Percentiles rank a stretch among this genome's conserved stretches.
phyloP scores from a whole-genome alignment of 2,113 vertebrate genomes.

The Melanerpes aurifrons region DNA sequence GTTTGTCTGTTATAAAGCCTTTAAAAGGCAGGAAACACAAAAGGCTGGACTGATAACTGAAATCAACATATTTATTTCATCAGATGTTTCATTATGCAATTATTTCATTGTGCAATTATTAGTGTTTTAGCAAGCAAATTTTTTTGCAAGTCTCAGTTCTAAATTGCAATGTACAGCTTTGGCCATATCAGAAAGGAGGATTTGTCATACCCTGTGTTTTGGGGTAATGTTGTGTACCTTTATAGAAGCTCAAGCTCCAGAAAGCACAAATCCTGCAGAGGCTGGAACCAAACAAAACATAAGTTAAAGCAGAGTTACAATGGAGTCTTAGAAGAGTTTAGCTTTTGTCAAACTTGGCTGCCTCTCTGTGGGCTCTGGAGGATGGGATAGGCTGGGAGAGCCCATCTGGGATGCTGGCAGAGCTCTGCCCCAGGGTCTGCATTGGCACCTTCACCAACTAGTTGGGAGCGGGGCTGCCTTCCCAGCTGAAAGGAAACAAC shows the following conservation, averaged over 20 bases:
- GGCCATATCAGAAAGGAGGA: not conserved
- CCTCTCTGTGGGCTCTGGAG: accelerated
- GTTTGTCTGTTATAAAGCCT: not conserved
- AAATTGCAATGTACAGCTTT: not conserved
- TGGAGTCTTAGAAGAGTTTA: not conserved
- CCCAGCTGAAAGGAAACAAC: accelerated
- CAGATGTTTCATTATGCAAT: not conserved
- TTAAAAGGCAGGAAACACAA: not conserved
- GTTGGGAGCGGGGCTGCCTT: accelerated
- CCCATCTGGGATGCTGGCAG: not conserved
- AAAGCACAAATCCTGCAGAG: not conserved
- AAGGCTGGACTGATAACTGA: not conserved
- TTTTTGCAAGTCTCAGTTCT: not conserved
- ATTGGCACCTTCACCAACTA: accelerated
- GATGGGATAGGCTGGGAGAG: not conserved
- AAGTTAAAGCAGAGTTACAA: not conserved
- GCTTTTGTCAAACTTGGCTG: not conserved
- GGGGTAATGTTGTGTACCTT: not conserved
- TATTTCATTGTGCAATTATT: not conserved
- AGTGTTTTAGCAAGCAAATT: not conserved
- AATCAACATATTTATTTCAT: not conserved
- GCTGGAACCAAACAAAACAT: not conserved
- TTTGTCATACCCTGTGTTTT: not conserved
- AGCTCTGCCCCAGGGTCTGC: accelerated
- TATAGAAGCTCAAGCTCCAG: not conserved